phyloP scores from a whole-genome alignment of 2,797 vertebrate species.

The Pitangus sulphuratus region DNA sequence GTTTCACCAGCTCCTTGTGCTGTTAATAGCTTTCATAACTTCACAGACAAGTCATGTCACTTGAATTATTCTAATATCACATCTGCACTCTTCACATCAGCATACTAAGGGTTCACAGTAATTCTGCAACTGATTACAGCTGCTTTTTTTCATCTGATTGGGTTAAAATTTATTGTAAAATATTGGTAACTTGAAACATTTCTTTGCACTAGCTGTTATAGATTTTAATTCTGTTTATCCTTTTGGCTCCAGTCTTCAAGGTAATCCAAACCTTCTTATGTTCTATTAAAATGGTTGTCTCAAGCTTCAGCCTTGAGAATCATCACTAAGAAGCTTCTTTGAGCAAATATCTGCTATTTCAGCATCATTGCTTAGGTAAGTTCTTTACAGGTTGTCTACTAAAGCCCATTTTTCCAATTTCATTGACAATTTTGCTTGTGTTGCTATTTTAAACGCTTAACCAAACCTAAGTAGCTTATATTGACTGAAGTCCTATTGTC shows the following conservation, averaged over 20 bases:
- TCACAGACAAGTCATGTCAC: not conserved
- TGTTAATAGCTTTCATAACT: not conserved
- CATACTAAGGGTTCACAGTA: not conserved
- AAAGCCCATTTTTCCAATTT: not conserved
- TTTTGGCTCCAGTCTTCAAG: not conserved
- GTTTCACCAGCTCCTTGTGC: accelerated
- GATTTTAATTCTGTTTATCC: not conserved
- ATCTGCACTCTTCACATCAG: not conserved
- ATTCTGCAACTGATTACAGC: not conserved
- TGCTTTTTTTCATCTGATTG: accelerated
- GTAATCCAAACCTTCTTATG: not conserved
- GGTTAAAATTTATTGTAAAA: not conserved
- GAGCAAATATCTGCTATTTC: not conserved
- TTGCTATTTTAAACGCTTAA: not conserved
- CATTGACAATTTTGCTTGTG: not conserved
- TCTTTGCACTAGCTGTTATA: not conserved
- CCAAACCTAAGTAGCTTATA: not conserved
- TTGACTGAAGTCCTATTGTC: not conserved
- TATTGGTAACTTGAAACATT: not conserved
- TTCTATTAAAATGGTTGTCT: not conserved
- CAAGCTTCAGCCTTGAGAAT: not conserved
- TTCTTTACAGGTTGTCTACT: not conserved
- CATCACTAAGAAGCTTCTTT: not conserved
- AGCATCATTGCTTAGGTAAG: not conserved
- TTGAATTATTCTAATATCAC: not conserved